Percentiles rank a stretch among this genome's conserved stretches.
phyloP scores from a whole-genome alignment of 2,888 invertebrate genomes.

The Dicycla oo region DNA sequence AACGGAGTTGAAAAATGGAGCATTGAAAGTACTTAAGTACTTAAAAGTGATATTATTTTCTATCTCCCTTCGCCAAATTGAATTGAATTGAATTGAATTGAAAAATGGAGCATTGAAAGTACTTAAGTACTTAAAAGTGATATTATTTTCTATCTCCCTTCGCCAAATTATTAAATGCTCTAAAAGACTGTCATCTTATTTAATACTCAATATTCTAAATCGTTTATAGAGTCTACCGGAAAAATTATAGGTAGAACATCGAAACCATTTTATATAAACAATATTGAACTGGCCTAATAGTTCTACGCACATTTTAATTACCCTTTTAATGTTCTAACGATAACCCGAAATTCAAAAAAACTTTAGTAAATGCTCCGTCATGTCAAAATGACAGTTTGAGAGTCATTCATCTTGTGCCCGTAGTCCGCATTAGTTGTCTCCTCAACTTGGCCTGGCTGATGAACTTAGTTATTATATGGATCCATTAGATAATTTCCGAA shows the following conservation, averaged over 20 bases:
- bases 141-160: background rate
- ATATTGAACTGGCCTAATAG: background rate
- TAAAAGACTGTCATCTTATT: too few species aligned
- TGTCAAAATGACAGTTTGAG: conserved; percentile 39
- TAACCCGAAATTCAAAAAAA: conserved; percentile 19
- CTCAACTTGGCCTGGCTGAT: conserved; percentile 40
- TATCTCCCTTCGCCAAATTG: too few species aligned
- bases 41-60: background rate
- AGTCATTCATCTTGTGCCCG: conserved; percentile 55
- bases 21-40: too few species aligned
- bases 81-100: too few species aligned
- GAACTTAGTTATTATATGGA: conserved; percentile 47
- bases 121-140: too few species aligned
- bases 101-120: conserved; percentile 6
- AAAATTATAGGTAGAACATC: background rate
- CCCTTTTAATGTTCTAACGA: conserved; percentile 7
- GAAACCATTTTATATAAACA: background rate
- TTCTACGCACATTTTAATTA: background rate
- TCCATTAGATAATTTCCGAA: conserved; percentile 54
- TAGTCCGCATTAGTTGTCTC: conserved; percentile 40
- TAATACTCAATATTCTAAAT: background rate
- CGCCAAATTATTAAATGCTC: background rate
- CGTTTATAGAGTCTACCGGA: background rate
- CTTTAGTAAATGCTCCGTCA: conserved; percentile 40
- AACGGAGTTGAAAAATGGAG: conserved; percentile 15